Percentiles rank a stretch among this genome's conserved stretches.
These are phyloP conservation scores for Pachymerium ferrugineum DNA, from an alignment of 2,888 invertebrate genomes.

Conservation along the genomic window DNA sequence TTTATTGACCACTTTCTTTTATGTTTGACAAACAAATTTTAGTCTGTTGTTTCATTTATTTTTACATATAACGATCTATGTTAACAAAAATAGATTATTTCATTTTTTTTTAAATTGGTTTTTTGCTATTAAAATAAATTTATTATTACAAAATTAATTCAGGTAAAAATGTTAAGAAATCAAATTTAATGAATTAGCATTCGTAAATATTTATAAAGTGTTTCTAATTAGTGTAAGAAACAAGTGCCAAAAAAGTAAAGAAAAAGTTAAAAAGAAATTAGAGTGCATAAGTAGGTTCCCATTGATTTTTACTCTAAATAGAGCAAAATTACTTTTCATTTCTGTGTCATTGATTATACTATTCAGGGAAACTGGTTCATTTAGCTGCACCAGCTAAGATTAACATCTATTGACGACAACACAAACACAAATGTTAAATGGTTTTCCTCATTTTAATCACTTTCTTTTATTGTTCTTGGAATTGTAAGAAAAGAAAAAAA, in stretches of 20 bases:
- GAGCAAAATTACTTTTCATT: not conserved
- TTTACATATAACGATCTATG: too few relatives aligned
- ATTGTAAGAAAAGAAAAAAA: too few relatives aligned
- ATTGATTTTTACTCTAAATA: not conserved
- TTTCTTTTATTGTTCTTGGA: too few relatives aligned
- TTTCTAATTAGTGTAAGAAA: not conserved
- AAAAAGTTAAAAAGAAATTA: not conserved
- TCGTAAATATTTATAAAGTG: not conserved
- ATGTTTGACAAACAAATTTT: not conserved
- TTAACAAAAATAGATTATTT: too few relatives aligned
- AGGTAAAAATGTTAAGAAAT: too few relatives aligned
- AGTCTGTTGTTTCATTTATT: not conserved
- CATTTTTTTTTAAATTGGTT: too few relatives aligned
- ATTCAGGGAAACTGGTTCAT: not conserved
- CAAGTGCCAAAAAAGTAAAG: not conserved
- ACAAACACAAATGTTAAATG: too few relatives aligned
- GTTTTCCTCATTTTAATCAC: too few relatives aligned
- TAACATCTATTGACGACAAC: too few relatives aligned
- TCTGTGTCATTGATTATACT: not conserved
- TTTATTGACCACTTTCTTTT: not conserved
- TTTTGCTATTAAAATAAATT: too few relatives aligned
- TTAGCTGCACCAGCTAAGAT: too few relatives aligned
- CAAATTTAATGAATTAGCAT: too few relatives aligned
- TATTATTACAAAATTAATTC: not conserved
- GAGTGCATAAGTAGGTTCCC: not conserved